Percentiles rank a stretch among this genome's conserved stretches.
Evolutionary conservation across 2,113 vertebrate genomes (phyloP).

Genomic region (Hystrix brachyura): DNA sequence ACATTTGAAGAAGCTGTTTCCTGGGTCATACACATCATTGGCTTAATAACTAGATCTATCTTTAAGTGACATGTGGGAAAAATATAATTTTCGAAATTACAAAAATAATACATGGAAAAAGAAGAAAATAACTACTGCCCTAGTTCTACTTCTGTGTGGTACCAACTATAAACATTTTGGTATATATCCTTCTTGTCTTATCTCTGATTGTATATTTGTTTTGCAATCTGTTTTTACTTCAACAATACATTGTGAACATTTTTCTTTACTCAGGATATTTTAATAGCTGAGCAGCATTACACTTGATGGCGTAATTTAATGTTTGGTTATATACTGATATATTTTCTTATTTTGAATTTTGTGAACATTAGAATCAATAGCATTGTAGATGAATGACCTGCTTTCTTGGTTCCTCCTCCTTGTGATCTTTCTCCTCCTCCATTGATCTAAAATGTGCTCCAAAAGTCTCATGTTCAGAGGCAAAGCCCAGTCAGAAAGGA

Average conservation of each 20-base stretch:
- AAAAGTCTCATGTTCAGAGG: not conserved
- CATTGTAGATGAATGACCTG: not conserved
- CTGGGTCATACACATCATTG: not conserved
- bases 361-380: not conserved
- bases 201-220: not conserved
- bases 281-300: not conserved
- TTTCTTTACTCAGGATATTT: constrained; percentile 22
- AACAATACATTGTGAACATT: not conserved
- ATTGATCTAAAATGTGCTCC: not conserved
- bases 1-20: not conserved
- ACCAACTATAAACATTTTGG: not conserved
- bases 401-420: not conserved
- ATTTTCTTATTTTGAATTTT: constrained; percentile 64
- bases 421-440: not conserved
- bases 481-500: not conserved
- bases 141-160: not conserved
- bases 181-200: not conserved
- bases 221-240: constrained; percentile 26
- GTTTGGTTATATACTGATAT: not conserved
- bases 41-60: not conserved
- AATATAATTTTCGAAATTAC: constrained; percentile 2
- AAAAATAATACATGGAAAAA: not conserved
- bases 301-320: constrained; percentile 41
- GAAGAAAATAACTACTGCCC: not conserved
- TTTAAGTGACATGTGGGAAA: not conserved